phyloP scores from a whole-genome alignment of 2,113 vertebrate species.

The Spea bombifrons region DNA sequence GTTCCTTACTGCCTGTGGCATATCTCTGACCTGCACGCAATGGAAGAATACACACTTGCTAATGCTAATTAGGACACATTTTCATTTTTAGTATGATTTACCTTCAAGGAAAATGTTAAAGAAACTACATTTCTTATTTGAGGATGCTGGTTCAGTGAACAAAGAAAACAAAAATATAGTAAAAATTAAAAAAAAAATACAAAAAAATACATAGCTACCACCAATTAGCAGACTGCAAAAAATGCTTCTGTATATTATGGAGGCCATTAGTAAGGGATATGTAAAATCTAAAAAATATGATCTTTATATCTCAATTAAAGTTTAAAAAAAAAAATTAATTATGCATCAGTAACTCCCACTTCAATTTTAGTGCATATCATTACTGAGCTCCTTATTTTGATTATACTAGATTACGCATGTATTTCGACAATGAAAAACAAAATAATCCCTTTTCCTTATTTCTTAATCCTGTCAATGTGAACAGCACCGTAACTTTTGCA shows the following conservation, averaged over 20 bases:
- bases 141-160: too few species aligned
- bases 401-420: conserved; percentile 69
- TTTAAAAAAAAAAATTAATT: conserved; percentile 60
- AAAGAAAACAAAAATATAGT: background rate
- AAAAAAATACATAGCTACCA: too few species aligned
- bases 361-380: conserved; percentile 46
- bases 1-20: too few species aligned
- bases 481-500: conserved; percentile 64
- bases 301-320: conserved; percentile 61
- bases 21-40: too few species aligned
- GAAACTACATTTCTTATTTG: too few species aligned
- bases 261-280: conserved; percentile 29
- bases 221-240: background rate
- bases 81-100: too few species aligned
- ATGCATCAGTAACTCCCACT: conserved; percentile 56
- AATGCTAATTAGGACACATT: too few species aligned
- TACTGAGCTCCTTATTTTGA: conserved; percentile 66
- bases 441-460: conserved; percentile 51
- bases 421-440: conserved; percentile 43
- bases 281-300: conserved; percentile 52
- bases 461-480: conserved; percentile 68
- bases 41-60: too few species aligned
- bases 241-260: conserved; percentile 19
- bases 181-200: background rate
- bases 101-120: too few species aligned